Percentiles rank a stretch among this genome's conserved stretches.
Conservation (phyloP, 2,888 invertebrate genomes). For the Agrochola macilenta region DNA sequence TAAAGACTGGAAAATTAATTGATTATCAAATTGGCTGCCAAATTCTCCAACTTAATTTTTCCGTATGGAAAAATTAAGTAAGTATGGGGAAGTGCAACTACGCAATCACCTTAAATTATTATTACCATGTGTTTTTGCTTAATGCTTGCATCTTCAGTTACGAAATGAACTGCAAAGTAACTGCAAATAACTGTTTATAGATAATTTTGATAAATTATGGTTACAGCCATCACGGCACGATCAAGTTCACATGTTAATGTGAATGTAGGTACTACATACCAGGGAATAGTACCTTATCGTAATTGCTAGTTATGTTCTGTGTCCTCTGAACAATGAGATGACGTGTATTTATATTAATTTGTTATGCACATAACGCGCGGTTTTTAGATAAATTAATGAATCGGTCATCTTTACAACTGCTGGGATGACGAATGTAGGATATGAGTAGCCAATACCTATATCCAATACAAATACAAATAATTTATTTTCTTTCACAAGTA, state of each 20-base stretch:
- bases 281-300: neutral
- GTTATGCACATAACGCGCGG: neutral
- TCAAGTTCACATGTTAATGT: neutral
- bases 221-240: neutral
- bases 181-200: neutral
- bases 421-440: neutral
- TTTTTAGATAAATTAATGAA: neutral
- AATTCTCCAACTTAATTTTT: neutral
- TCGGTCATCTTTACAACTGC: neutral
- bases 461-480: too few species aligned
- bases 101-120: neutral
- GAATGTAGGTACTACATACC: neutral
- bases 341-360: neutral
- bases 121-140: neutral
- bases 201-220: neutral
- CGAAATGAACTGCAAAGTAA: neutral
- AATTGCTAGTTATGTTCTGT: neutral
- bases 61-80: neutral
- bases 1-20: slow-evolving; percentile 2
- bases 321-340: neutral
- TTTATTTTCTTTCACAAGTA: too few species aligned
- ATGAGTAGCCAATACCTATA: neutral
- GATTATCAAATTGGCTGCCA: neutral
- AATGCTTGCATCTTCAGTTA: neutral
- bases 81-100: too few species aligned